Percentiles rank a stretch among this genome's conserved stretches.
Evolutionary conservation across 2,888 invertebrate species (phyloP).

Genomic region (Dolichopus griseipennis): DNA sequence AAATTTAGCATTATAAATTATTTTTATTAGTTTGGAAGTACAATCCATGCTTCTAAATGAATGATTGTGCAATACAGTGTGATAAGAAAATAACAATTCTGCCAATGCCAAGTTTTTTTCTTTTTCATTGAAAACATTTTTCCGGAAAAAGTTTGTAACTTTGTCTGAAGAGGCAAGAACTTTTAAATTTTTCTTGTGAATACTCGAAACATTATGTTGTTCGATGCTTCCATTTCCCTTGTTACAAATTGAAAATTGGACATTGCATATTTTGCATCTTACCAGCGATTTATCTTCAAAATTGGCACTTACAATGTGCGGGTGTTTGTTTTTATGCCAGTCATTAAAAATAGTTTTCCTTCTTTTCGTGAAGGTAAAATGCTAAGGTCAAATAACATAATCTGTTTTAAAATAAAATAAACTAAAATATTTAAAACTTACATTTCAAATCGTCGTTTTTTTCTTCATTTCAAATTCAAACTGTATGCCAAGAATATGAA

Average conservation of each 20-base stretch:
- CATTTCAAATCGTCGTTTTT: too few species aligned
- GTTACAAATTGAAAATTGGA: too few species aligned
- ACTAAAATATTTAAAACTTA: neutral
- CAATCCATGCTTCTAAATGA: too few species aligned
- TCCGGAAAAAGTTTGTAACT: constrained; percentile 4
- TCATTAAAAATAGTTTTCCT: constrained; percentile 3
- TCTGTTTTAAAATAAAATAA: too few species aligned
- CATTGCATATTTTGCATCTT: too few species aligned
- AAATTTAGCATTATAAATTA: constrained; percentile 9
- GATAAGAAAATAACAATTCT: constrained; percentile 7
- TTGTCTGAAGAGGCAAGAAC: too few species aligned
- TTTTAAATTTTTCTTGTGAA: too few species aligned
- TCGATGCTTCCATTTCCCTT: too few species aligned
- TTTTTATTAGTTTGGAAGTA: constrained; percentile 6
- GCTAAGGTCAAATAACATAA: constrained; percentile 5
- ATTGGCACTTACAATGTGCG: constrained; percentile 2
- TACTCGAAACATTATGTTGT: too few species aligned
- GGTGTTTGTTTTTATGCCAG: constrained; percentile 5
- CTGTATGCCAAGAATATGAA: too few species aligned
- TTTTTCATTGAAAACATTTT: constrained; percentile 7
- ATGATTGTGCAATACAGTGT: constrained; percentile 1
- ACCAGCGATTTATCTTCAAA: constrained; percentile 7
- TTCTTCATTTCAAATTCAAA: neutral
- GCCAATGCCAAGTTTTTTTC: constrained; percentile 7
- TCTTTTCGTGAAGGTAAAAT: constrained; percentile 1